These are phyloP conservation scores for Halotydeus destructor DNA, from an alignment of 1,140 invertebrate species.

Conservation along the genomic window DNA sequence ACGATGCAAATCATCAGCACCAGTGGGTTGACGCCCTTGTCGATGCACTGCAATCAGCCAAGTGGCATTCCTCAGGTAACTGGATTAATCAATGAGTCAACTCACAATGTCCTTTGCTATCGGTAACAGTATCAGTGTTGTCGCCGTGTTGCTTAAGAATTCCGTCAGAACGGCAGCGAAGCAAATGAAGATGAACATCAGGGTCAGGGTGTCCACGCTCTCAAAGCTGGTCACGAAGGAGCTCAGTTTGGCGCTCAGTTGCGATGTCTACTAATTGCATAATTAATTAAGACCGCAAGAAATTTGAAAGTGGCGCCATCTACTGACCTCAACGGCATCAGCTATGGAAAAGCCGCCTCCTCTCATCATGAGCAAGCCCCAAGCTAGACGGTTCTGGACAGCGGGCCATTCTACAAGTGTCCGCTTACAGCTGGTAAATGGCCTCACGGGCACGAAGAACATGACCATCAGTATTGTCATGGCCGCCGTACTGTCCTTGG, in stretches of 20 bases:
- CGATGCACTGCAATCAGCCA: neutral
- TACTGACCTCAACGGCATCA: slow-evolving; percentile 41
- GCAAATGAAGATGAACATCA: neutral
- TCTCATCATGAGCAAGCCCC: slow-evolving; percentile 29
- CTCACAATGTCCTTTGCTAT: slow-evolving; percentile 51
- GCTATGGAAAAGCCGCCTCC: slow-evolving; percentile 72
- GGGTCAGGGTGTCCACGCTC: too few species aligned
- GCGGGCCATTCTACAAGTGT: slow-evolving; percentile 23
- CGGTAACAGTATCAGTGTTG: slow-evolving; percentile 60
- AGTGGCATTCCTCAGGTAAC: too few species aligned
- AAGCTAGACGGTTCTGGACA: slow-evolving; percentile 26
- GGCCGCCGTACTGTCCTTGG: slow-evolving; percentile 53
- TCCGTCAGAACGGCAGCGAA: slow-evolving; percentile 44
- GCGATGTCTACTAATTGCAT: too few species aligned
- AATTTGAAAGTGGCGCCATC: too few species aligned
- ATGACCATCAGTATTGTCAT: slow-evolving; percentile 53
- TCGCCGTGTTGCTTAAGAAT: slow-evolving; percentile 60
- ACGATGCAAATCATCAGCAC: slow-evolving; percentile 31
- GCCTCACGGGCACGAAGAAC: slow-evolving; percentile 52
- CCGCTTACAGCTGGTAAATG: slow-evolving; percentile 19
- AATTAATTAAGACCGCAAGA: too few species aligned
- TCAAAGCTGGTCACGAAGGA: too few species aligned
- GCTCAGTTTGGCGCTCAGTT: too few species aligned
- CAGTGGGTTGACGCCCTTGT: slow-evolving; percentile 26
- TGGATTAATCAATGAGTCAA: too few species aligned